Evolutionary conservation across 2,888 invertebrate genomes (phyloP).

Genomic region (Acanthacorydalis orientalis): DNA sequence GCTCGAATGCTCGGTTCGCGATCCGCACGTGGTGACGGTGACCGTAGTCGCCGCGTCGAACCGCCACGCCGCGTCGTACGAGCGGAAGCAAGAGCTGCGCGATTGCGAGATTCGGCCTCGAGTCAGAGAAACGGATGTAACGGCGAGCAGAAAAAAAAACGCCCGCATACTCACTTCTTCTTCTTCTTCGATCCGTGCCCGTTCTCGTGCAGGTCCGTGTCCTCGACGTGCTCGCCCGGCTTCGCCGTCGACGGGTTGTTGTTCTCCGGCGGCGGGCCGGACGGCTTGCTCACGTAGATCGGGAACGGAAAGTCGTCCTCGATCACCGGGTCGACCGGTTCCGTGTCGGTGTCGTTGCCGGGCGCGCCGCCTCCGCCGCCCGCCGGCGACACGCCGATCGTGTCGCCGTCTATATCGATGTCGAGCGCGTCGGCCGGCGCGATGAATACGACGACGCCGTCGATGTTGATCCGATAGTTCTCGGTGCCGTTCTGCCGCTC

Average conservation of each 20-base stretch:
- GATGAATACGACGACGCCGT: slow-evolving; percentile 48
- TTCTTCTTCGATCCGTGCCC: too few species aligned
- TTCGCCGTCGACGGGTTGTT: background rate
- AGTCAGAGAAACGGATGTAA: too few species aligned
- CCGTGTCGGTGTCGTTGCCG: slow-evolving; percentile 4
- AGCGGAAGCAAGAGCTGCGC: too few species aligned
- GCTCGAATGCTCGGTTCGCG: too few species aligned
- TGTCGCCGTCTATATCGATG: background rate
- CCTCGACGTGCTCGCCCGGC: too few species aligned
- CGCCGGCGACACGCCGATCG: slow-evolving; percentile 10
- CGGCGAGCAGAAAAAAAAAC: too few species aligned
- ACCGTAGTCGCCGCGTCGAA: too few species aligned
- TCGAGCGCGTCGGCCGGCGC: slow-evolving; percentile 40
- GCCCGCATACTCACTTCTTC: too few species aligned
- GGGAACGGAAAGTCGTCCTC: slow-evolving; percentile 8
- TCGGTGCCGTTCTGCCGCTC: slow-evolving; percentile 65
- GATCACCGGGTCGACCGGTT: slow-evolving; percentile 5
- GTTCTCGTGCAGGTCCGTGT: too few species aligned
- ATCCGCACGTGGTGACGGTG: too few species aligned
- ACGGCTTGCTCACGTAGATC: slow-evolving; percentile 4
- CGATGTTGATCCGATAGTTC: slow-evolving; percentile 52
- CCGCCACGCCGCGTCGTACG: too few species aligned
- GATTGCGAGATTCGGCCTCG: too few species aligned
- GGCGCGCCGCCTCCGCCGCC: slow-evolving; percentile 5
- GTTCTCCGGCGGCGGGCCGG: slow-evolving; percentile 1